phyloP scores from a whole-genome alignment of 2,113 vertebrate species.

The Podarcis cretensis region DNA sequence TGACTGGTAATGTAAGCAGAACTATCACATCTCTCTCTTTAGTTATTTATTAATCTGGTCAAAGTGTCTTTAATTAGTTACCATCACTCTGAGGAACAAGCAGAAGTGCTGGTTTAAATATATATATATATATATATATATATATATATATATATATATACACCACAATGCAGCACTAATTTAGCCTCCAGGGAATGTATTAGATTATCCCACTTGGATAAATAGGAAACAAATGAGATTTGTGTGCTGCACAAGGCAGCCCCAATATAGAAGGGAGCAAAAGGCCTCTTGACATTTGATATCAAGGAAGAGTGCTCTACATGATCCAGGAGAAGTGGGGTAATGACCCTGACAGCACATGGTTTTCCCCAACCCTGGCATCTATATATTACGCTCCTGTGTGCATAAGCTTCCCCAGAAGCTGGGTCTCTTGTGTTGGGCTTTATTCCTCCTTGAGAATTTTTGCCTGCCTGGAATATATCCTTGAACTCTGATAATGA shows the following conservation, averaged over 20 bases:
- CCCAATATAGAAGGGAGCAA: background rate
- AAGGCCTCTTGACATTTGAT: too few species aligned
- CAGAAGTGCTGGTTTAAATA: background rate
- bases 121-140: background rate
- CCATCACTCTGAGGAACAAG: background rate
- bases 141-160: background rate
- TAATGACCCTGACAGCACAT: background rate
- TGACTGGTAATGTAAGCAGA: constrained; percentile 33
- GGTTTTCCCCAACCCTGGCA: background rate
- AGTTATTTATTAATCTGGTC: constrained; percentile 1
- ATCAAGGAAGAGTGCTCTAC: background rate
- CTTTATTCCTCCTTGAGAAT: background rate
- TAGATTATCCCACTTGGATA: constrained; percentile 26
- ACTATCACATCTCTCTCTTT: constrained; percentile 23
- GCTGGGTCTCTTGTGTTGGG: background rate
- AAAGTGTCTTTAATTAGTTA: constrained; percentile 23
- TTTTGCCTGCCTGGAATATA: too few species aligned
- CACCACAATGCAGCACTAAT: constrained; percentile 10
- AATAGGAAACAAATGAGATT: constrained; percentile 31
- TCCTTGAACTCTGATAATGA: too few species aligned
- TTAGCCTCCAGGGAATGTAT: background rate
- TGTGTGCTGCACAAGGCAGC: background rate
- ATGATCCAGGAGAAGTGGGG: background rate
- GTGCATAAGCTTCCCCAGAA: background rate
- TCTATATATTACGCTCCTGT: background rate